Evolutionary conservation across 2,113 vertebrate genomes (phyloP), one percentile per base, ranked within the genome.

Genomic region (Sisor rabdophorus): DNA sequence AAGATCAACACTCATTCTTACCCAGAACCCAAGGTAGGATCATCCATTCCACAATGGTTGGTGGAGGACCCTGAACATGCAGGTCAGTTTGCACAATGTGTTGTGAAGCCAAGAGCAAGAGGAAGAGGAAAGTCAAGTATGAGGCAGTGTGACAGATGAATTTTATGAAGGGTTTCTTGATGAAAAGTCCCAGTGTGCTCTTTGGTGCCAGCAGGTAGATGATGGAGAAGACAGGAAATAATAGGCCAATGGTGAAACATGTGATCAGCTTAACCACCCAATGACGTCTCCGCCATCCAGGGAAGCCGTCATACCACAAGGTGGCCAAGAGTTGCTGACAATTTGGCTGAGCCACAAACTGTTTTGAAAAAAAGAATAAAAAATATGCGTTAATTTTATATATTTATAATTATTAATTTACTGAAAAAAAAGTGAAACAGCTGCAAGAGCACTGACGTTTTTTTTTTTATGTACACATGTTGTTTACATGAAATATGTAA

Each of bases 281-380:
- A 88, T 99, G 96, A 82, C 95, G 94, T 69, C 97, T 82, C 73
- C 97, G 92, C 97, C 97, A 99, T 54, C 97, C 97, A 0, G 96
- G 97, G 84, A 99, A 98, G 61, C 96, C 95, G 0, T 98, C 96
- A 0, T 99, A 99, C 97, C 97, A 99, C 71, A 98, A 89, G 0
- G 97, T 98, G 58, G 97, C 96, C 54, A 98, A 90, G 1, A 98
- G 92, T 90, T 99, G 97, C 88, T 99, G 97, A 86, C 96, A 99
- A 88, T 99, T 99, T 0, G 97, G 96, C 89, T 98, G 96, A 71
- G 97, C 94, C 50, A 99, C 97, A 83, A 99, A 99, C 97, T 98
- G 84, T 15, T 58, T 60, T 22, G 19, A 2, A 30, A 40, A 69
- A 32, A 64, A 22, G 56, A 63, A 53, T 36, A 70, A 5, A 52